Evolutionary conservation across 2,888 invertebrate species (phyloP), one percentile per base, ranked within the genome.

Genomic region (Ommatoiulus sabulosus): DNA sequence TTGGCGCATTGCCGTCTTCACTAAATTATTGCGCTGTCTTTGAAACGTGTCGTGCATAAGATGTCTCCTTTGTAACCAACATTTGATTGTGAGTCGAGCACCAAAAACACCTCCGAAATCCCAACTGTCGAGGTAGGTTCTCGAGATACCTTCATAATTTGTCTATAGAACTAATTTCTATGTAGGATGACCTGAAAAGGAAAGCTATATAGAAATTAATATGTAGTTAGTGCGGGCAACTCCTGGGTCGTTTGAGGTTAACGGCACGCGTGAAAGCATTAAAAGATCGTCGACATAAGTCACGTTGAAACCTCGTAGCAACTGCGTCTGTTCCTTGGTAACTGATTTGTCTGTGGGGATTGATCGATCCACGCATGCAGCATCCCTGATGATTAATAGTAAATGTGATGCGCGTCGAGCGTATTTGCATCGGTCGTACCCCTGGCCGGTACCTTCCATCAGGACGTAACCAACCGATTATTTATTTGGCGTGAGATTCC

Each of bases 381-480:
- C 72, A 72, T 72, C 72, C 24, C 72, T 24, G 24, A 72, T 72
- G 72, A 72, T 72, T 72, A 72, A 72, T 72, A 72, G 72, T 24
- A 24, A 72, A 72, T 72, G 24, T 24, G 72, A 72, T 24, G 20
- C 63, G 3, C 20, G 72, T 72, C 72, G 20, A 24, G 17, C n/a
- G 10, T 72, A 72, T 72, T 72, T 72, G 72, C 72, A 72, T 72
- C 24, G n/a, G 6, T 0, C n/a, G 8, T 24, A 72, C 24, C 24
- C 5, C 3, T 20, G 72, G 72, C 20, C 10, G 72, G 72, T 20
- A 72, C 20, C 72, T 24, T 72, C 24, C 72, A 72, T n/a, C 2
- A 24, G 24, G 7, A 63, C 20, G 63, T 20, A 63, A 63, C 20
- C 15, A 24, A 24, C 72, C n/a, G 72, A 72, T 72, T 24, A 72